Conservation (phyloP, 2,888 invertebrate species). For the Lymantria monacha region DNA sequence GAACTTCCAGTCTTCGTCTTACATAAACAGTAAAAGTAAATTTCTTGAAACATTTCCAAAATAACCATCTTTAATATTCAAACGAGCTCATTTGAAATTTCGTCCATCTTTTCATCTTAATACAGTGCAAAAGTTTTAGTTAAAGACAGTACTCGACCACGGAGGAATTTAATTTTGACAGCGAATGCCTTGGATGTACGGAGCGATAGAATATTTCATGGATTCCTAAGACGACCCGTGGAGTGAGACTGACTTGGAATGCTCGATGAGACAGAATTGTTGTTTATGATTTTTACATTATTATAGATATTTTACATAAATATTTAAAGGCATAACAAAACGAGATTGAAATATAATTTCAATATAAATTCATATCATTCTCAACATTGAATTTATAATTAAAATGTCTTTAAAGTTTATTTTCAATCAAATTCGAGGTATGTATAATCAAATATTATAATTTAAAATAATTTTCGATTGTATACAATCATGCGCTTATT, state of each 20-base stretch:
- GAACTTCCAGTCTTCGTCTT: not conserved
- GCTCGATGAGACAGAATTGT: constrained; percentile 16
- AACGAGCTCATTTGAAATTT: constrained; percentile 1
- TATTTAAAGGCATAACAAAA: not conserved
- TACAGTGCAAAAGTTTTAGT: constrained; percentile 10
- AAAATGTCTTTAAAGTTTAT: too few relatives aligned
- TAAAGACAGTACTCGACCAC: constrained; percentile 12
- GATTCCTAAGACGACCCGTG: constrained; percentile 29
- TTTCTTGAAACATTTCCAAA: not conserved
- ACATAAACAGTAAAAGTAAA: not conserved
- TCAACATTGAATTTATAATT: too few relatives aligned
- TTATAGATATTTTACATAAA: not conserved
- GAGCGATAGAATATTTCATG: constrained; percentile 38
- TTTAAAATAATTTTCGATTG: too few relatives aligned
- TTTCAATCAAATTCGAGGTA: too few relatives aligned
- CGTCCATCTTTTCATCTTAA: constrained; percentile 10
- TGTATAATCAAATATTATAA: too few relatives aligned
- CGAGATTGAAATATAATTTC: not conserved
- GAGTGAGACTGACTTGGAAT: not conserved
- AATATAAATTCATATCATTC: not conserved
- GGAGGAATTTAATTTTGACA: constrained; percentile 34
- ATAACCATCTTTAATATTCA: constrained; percentile 1
- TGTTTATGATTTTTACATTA: not conserved
- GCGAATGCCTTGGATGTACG: constrained; percentile 21
- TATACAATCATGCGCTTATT: too few relatives aligned